Conservation (phyloP, 30 jellyfish, hydroid and myxozoan genomes). For the Aurelia sp. region DNA sequence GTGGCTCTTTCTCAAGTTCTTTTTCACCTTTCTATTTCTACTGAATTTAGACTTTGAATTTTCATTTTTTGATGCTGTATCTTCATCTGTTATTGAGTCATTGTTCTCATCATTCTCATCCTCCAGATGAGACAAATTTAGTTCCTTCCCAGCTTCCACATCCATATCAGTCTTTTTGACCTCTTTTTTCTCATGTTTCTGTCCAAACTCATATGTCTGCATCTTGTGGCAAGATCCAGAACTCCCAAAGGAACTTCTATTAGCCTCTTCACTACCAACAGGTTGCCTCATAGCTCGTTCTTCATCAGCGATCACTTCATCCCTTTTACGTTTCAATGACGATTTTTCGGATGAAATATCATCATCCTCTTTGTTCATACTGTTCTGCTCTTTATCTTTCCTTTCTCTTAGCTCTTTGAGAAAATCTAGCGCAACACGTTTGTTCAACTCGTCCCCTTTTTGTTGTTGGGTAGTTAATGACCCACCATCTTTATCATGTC, state of each 20-base stretch:
- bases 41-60: constrained; percentile 1
- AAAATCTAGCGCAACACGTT: constrained; percentile 41
- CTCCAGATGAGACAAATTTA: constrained; percentile 19
- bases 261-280: background rate
- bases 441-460: constrained; percentile 32
- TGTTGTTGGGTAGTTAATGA: background rate
- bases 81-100: background rate
- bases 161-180: background rate
- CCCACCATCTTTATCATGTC: background rate
- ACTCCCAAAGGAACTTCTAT: background rate
- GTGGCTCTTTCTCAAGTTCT: constrained; percentile 20
- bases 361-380: background rate
- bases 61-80: background rate
- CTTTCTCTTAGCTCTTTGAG: constrained; percentile 2
- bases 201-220: constrained; percentile 45
- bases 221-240: background rate
- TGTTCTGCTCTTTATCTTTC: background rate
- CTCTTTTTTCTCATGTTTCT: background rate
- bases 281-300: constrained; percentile 7
- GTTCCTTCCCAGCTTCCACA: background rate
- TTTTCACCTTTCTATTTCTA: constrained; percentile 10
- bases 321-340: constrained; percentile 45
- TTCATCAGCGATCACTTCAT: constrained; percentile 19
- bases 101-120: constrained; percentile 9
- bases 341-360: background rate